Conservation (phyloP, 2,888 invertebrate genomes). For the Apodemia arnacis region DNA sequence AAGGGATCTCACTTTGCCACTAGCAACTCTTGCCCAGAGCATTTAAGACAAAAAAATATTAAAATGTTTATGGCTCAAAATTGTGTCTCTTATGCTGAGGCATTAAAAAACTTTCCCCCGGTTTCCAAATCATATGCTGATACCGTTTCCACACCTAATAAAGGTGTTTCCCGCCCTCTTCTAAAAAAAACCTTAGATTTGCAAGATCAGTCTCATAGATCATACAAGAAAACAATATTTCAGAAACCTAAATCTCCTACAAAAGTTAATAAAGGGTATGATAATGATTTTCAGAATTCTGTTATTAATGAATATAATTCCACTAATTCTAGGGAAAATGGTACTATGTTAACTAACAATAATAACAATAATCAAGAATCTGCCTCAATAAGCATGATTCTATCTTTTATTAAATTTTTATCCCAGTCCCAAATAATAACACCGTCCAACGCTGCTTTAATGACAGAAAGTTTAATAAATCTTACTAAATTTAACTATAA, state of each 20-base stretch:
- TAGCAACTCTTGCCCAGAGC: background rate
- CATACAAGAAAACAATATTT: background rate
- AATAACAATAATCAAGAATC: background rate
- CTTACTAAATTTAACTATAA: too few relatives aligned
- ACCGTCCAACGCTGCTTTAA: background rate
- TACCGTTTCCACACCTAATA: background rate
- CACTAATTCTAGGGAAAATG: background rate
- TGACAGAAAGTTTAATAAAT: background rate
- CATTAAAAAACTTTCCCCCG: background rate
- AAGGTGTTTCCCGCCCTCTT: background rate
- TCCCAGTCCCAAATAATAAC: background rate
- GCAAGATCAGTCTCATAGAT: background rate
- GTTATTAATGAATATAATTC: background rate
- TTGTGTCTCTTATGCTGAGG: background rate
- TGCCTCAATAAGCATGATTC: background rate
- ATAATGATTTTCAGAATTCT: background rate
- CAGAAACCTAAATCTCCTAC: background rate
- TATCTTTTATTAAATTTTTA: background rate
- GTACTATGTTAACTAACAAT: background rate
- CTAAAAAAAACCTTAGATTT: background rate
- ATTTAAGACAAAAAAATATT: background rate
- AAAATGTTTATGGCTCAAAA: background rate
- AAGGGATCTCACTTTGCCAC: conserved; percentile 6
- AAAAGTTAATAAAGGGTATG: background rate
- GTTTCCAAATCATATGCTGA: background rate